Base-by-base conservation (phyloP, 1,140 invertebrate genomes). In the Drosophila setifemur region DNA sequence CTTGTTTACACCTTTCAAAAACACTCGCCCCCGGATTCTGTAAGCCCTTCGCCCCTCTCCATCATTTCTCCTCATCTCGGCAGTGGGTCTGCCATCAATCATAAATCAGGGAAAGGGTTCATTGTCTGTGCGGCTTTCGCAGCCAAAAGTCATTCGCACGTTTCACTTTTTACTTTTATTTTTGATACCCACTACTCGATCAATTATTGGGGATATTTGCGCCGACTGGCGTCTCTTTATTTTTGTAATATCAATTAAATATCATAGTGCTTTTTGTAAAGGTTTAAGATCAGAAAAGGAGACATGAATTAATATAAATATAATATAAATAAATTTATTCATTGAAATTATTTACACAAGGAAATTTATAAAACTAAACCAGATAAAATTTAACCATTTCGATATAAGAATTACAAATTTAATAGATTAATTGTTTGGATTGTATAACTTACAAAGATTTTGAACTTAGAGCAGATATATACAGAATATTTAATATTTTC, bases 1-100 rank as follows among this genome's bases (percentile, higher is more conserved):
- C 64, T 79, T 85, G 81, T 85, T 85, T 85, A 81, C 81, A 86
- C 81, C 81, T 86, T 86, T 86, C 81, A 86, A 55, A 81, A 86
- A 86, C 81, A 86, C 71, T 73, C 81, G 40, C 49, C 66, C 29
- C 40, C 19, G 67, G 47, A 26, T 29, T 33, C 14, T 14, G 11
- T n/a, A 21, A 11, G 19, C 28, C 40, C 37, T n/a, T 54, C 11
- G 11, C 19, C 45, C 11, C 12, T 54, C 11, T 9, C 19, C 45
- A 7, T 21, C 16, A 26, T 26, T 14, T 11, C 43, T 7, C 8
- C 12, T 19, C 21, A 8, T 53, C 71, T 45, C 31, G 57, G 49
- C 37, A 1, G 21, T 33, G 31, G 6, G 33, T 3, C 33, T 14
- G 16, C 72, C 72, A 86, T 86, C 81, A 86, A 86, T 86, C 81